These are phyloP conservation scores for Copidosoma aretas DNA, from an alignment of 2,888 invertebrate genomes.

Conservation along the genomic window DNA sequence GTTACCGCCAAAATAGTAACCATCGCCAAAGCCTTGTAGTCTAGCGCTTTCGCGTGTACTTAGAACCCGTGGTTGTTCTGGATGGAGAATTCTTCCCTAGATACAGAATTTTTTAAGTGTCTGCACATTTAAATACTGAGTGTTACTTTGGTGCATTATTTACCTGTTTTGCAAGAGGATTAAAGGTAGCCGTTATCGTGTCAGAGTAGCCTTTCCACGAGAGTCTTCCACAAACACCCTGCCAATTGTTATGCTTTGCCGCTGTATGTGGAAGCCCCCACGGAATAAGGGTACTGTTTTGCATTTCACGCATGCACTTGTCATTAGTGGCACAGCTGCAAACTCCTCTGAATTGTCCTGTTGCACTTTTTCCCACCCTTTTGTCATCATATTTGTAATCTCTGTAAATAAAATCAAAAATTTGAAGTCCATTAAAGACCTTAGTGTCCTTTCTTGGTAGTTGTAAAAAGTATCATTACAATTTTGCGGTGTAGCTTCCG, in stretches of 20 bases:
- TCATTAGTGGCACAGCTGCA: conserved; percentile 76
- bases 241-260: conserved; percentile 86
- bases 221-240: conserved; percentile 81
- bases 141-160: no score
- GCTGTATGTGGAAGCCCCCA: conserved; percentile 90
- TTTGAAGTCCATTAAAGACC: background rate
- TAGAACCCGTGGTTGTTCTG: conserved; percentile 80
- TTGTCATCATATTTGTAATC: conserved; percentile 67
- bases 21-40: conserved; percentile 84
- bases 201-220: conserved; percentile 86
- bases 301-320: conserved; percentile 76
- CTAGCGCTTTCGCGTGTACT: conserved; percentile 86
- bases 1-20: conserved; percentile 76
- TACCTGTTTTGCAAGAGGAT: conserved; percentile 88
- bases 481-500: conserved; percentile 70
- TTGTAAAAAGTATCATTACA: conserved; percentile 61
- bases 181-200: conserved; percentile 85
- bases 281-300: conserved; percentile 83
- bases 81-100: conserved; percentile 81
- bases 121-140: no score
- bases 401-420: conserved; percentile 52
- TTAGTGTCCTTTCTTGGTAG: background rate
- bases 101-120: no score
- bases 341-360: conserved; percentile 71
- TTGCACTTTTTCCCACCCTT: conserved; percentile 64